A percentile compares a stretch with the other conserved stretches of the same genome.
Evolutionary conservation across 2,113 vertebrate genomes (phyloP).

Genomic region (Desmodus rotundus): DNA sequence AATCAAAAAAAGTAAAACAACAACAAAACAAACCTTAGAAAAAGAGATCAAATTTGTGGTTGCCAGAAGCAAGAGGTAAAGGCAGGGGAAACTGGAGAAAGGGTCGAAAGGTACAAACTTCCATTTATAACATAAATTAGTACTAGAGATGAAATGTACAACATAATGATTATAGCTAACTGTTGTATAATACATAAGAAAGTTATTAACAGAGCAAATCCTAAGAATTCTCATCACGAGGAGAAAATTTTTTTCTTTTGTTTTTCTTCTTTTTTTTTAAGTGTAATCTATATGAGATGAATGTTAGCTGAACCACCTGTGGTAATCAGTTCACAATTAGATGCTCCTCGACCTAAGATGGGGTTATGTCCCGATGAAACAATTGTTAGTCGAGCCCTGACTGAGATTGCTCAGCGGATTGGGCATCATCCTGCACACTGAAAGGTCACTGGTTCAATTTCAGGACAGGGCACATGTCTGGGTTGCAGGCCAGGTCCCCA

Average conservation of each 20-base stretch:
- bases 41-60: background rate
- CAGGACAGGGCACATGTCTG: too few species aligned
- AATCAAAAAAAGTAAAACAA: background rate
- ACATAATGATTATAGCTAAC: background rate
- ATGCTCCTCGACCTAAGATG: background rate
- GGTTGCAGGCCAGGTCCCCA: too few species aligned
- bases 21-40: background rate
- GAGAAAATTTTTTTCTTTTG: background rate
- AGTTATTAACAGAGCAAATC: background rate
- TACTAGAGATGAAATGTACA: background rate
- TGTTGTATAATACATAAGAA: background rate
- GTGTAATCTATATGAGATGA: background rate
- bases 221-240: background rate
- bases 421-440: too few species aligned
- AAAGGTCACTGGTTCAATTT: too few species aligned
- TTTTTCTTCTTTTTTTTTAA: background rate
- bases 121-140: background rate
- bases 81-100: background rate
- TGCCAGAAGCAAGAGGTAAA: background rate
- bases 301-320: background rate
- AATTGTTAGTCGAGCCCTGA: background rate
- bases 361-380: background rate
- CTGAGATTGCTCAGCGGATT: too few species aligned
- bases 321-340: background rate
- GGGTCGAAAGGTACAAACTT: background rate